Percentiles rank a stretch among this genome's conserved stretches.
Evolutionary conservation across 2,113 vertebrate genomes (phyloP).

Genomic region (Solea solea): DNA sequence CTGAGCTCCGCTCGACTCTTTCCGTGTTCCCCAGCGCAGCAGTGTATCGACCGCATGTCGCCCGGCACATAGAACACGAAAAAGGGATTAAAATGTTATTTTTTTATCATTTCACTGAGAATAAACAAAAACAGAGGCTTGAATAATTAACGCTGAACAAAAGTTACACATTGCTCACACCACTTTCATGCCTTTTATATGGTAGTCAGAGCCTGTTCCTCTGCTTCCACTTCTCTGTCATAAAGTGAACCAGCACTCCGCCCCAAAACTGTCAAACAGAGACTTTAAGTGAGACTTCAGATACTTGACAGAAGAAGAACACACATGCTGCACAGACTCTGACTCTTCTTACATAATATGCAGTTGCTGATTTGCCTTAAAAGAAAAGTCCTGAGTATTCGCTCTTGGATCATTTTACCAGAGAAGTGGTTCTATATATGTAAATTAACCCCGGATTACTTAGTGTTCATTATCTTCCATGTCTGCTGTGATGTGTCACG

Average conservation of each 20-base stretch:
- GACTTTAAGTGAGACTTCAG: not conserved
- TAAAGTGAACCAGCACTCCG: too few species aligned
- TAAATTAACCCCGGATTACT: conserved; percentile 20
- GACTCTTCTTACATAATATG: not conserved
- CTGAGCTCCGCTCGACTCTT: too few species aligned
- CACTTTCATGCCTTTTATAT: not conserved
- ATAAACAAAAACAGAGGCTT: too few species aligned
- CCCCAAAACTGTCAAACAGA: too few species aligned
- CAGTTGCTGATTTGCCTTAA: conserved; percentile 5
- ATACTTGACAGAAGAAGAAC: not conserved
- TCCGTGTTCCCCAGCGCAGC: too few species aligned
- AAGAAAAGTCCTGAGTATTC: conserved; percentile 23
- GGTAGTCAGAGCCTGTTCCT: not conserved
- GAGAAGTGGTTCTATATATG: not conserved
- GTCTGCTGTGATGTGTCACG: conserved; percentile 8
- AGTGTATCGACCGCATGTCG: too few species aligned
- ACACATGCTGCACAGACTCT: conserved; percentile 17
- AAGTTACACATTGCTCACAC: not conserved
- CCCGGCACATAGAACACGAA: too few species aligned
- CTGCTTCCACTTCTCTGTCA: too few species aligned
- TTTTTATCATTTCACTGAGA: too few species aligned
- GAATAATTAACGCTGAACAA: too few species aligned
- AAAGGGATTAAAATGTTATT: too few species aligned
- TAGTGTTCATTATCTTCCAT: conserved; percentile 6
- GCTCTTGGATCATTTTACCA: not conserved